These are phyloP conservation scores for Drosophila jambulina DNA, from an alignment of 1,140 invertebrate species.

Conservation along the genomic window DNA sequence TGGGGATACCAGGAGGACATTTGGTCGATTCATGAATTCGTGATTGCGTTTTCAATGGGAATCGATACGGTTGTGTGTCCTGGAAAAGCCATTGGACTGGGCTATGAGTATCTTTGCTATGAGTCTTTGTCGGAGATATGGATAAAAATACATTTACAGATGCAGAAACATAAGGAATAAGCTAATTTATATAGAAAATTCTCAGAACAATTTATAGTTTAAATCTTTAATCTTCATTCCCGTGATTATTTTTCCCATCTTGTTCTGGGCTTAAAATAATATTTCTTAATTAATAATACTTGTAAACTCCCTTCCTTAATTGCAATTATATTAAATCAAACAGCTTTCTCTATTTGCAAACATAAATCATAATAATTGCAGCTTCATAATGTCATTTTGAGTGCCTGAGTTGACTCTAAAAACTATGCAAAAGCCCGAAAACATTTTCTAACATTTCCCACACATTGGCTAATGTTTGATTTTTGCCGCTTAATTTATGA, in stretches of 20 bases:
- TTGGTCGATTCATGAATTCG: conserved; percentile 21
- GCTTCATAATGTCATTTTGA: conserved; percentile 12
- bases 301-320: neutral
- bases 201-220: neutral
- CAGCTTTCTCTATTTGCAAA: neutral
- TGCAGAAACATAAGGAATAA: neutral
- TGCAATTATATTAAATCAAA: neutral
- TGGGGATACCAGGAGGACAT: conserved; percentile 6
- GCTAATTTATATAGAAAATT: neutral
- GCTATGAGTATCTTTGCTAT: neutral
- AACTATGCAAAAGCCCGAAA: neutral
- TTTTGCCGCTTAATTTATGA: conserved; percentile 78
- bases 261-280: neutral
- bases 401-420: neutral
- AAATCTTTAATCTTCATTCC: neutral
- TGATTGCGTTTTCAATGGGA: conserved; percentile 20
- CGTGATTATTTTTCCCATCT: neutral
- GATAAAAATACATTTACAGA: neutral
- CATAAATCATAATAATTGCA: conserved; percentile 10
- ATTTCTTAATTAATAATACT: neutral
- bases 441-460: neutral
- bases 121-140: neutral
- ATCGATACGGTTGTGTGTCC: conserved; percentile 5
- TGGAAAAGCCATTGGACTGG: neutral
- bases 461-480: conserved; percentile 55